Percentiles rank a stretch among this genome's conserved stretches.
Conservation (phyloP, 2,888 invertebrate genomes). For the Polyploca ridens region DNA sequence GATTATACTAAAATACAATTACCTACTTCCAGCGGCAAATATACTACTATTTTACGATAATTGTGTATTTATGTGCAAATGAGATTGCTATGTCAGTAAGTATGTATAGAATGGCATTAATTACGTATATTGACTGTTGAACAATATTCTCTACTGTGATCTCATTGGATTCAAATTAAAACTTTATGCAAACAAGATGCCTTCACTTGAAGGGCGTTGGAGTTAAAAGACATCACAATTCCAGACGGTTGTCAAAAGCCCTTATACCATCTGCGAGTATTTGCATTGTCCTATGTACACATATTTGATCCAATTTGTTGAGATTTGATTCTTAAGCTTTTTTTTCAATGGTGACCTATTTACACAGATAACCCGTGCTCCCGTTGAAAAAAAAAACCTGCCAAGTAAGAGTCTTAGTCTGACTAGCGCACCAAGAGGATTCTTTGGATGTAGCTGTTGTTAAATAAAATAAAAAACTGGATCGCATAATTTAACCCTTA, state of each 20-base stretch:
- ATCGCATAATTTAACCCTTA: too few relatives aligned
- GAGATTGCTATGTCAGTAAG: background rate
- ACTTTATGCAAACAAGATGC: slow-evolving; percentile 16
- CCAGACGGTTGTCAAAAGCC: slow-evolving; percentile 39
- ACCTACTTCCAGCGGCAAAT: background rate
- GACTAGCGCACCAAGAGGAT: too few relatives aligned
- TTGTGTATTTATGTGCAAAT: background rate
- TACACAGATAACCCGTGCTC: slow-evolving; percentile 26
- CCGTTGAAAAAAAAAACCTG: slow-evolving; percentile 17
- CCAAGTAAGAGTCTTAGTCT: too few relatives aligned
- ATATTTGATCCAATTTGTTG: slow-evolving; percentile 50
- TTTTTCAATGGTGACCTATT: slow-evolving; percentile 36
- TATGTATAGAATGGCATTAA: too few relatives aligned
- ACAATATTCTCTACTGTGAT: background rate
- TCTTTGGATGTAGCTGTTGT: too few relatives aligned
- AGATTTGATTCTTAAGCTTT: slow-evolving; percentile 36
- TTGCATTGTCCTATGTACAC: slow-evolving; percentile 38
- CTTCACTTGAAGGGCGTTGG: slow-evolving; percentile 27
- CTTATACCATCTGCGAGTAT: slow-evolving; percentile 49
- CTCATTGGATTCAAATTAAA: slow-evolving; percentile 24
- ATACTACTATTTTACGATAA: background rate
- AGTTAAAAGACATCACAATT: slow-evolving; percentile 33
- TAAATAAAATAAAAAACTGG: too few relatives aligned
- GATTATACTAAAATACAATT: background rate
- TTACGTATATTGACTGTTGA: background rate